Evolutionary conservation across 1,140 invertebrate species (phyloP), one percentile per base, ranked within the genome.

Genomic region (Eufriesea mexicana): DNA sequence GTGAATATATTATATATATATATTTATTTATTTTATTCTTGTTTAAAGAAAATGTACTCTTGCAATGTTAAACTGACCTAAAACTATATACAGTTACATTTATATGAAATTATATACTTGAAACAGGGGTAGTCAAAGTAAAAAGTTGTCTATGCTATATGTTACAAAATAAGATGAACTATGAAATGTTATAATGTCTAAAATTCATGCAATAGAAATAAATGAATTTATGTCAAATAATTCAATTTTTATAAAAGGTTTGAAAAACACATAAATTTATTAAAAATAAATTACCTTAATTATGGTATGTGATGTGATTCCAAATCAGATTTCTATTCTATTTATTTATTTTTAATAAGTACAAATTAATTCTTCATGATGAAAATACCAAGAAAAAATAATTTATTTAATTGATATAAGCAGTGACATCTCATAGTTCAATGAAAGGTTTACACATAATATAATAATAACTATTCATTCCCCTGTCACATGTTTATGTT

Each of bases 71-170:
- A 73, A 84, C 83, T 89, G 55, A 89, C 10, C 66, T 83, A 84
- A 59, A 83, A 71, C 67, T 77, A 82, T 85, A 89, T 62, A 83
- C 49, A 78, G 85, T 87, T 90, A 84, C 71, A 76, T 84, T 81
- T 83, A 64, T 73, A 74, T 78, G 49, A 66, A 84, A 68, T 61
- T 84, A 80, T 75, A 77, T 87, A 84, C 71, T 81, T 84, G 78
- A 76, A 77, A 45, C 71, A 84, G 64, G 72, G 57, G 74, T 59
- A 78, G 47, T 74, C 35, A 61, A 57, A 78, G n/a, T 70, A 51
- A 73, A 73, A 62, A 59, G 20, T 76, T 89, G 45, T 81, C 49
- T 79, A 86, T 80, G 70, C 70, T 70, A 80, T 84, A 83, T 51
- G 59, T 79, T 80, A 61, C 57, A 25, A 73, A 5, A 68, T 42